phyloP scores from a whole-genome alignment of 2,888 invertebrate genomes.

The Platynereis dumerilii region DNA sequence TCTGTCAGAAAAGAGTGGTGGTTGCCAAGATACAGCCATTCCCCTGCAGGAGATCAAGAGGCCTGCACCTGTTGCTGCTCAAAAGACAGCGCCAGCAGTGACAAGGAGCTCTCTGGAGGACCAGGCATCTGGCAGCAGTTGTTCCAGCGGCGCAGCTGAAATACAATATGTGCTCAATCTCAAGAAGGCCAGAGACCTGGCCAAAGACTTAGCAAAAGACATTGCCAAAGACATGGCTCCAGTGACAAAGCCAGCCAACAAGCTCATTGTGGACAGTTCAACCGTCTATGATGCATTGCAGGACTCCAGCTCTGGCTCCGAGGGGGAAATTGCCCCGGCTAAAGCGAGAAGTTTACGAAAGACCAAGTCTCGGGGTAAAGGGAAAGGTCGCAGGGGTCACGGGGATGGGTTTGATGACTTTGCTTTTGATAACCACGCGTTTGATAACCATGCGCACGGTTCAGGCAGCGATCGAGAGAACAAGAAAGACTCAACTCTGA shows the following conservation, averaged over 20 bases:
- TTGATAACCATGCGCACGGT: not conserved
- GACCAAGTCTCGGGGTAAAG: constrained; percentile 57
- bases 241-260: not conserved
- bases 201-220: not conserved
- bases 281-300: constrained; percentile 13
- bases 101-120: constrained; percentile 7
- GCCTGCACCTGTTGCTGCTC: not conserved
- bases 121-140: constrained; percentile 11
- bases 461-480: constrained; percentile 16
- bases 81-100: not conserved
- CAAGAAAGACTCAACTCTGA: not conserved
- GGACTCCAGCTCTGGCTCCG: constrained; percentile 19
- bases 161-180: constrained; percentile 10
- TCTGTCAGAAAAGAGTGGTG: not conserved
- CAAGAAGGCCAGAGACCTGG: not conserved
- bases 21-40: constrained; percentile 3
- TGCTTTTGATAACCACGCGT: constrained; percentile 37
- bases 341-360: constrained; percentile 48
- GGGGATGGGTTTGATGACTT: constrained; percentile 45
- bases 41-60: constrained; percentile 15
- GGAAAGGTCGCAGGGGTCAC: constrained; percentile 53
- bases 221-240: not conserved
- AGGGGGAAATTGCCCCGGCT: constrained; percentile 2
- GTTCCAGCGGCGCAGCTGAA: constrained; percentile 23
- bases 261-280: not conserved